These are phyloP conservation scores for Hemibagrus guttatus DNA, from an alignment of 2,797 vertebrate genomes.

Conservation along the genomic window DNA sequence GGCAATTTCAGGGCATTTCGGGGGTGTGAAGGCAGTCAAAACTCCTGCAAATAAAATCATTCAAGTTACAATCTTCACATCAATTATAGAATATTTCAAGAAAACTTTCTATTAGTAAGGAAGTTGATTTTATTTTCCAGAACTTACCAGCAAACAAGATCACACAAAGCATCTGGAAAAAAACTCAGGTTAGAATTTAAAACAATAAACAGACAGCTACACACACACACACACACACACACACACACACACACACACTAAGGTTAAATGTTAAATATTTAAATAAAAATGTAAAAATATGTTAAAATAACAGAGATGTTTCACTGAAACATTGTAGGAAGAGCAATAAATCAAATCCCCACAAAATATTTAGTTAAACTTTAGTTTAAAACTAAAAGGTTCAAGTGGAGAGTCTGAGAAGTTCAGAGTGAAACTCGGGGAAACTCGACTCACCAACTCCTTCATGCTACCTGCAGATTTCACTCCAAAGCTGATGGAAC, in stretches of 20 bases:
- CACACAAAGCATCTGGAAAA: neutral
- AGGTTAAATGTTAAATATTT: neutral
- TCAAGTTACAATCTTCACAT: neutral
- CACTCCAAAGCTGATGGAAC: neutral
- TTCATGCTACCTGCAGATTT: neutral
- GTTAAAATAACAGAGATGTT: no score
- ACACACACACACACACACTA: neutral
- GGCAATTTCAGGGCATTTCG: neutral
- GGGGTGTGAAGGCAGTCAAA: neutral
- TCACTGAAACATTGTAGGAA: neutral
- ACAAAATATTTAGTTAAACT: no score
- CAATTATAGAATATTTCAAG: neutral
- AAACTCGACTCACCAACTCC: neutral
- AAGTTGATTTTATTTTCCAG: slow-evolving; percentile 37
- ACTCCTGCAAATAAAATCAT: neutral
- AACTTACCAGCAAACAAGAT: slow-evolving; percentile 6
- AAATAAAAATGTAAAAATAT: no score
- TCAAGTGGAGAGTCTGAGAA: neutral
- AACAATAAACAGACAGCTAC: neutral
- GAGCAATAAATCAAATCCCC: neutral
- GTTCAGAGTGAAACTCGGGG: neutral
- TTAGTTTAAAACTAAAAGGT: neutral
- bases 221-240: neutral
- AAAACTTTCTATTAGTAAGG: neutral
- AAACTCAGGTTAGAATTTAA: neutral